Base-by-base conservation (phyloP, 2,888 invertebrate species). In the Athripsodes cinereus region DNA sequence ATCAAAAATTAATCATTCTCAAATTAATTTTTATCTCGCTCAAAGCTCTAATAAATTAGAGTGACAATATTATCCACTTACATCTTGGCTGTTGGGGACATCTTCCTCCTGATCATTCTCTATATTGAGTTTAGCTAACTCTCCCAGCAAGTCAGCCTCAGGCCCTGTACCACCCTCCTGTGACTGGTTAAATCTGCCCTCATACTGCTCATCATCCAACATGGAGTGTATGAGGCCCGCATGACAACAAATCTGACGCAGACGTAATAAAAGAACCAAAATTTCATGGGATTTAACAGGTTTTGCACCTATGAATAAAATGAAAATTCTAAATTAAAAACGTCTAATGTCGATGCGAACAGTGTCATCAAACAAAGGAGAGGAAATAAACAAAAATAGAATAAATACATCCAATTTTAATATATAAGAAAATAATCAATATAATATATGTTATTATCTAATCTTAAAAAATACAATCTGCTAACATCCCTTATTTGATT, bases 211-310 rank as follows among this genome's bases (percentile, higher is more conserved):
- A 18, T 74, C 72, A 58, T 79, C 76, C 21, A 83, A 66, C 79
- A 82, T 82, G 77, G 79, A 60, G 21, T 67, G 81, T 65, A 95
- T 90, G 16, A 97, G 80, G 0, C 87, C 86, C 22, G 95, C 89
- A 76, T 96, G 96, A 68, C 92, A 90, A 69, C 92, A 92, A 59
- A 92, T 85, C 70, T 98, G 96, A 1, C 96, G 81, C 59, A 97
- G 73, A 11, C 96, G 81, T 56, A 96, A 73, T 13, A 97, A 70
- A 1, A 96, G 76, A 0, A 94, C 89, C 64, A 97, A 74, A 70
- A 93, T 89, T 72, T 84, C 82, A 78, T 85, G 79, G 44, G 83
- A 79, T 69, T 83, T 77, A 53, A 83, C 82, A 13, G 40, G 40
- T 13, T 40, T 40, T 40, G 40, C 40, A 40, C 40, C 40, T 40